A percentile compares a stretch with the other conserved stretches of the same genome.
phyloP scores from a whole-genome alignment of 2,797 vertebrate species.

The Potorous gilbertii region DNA sequence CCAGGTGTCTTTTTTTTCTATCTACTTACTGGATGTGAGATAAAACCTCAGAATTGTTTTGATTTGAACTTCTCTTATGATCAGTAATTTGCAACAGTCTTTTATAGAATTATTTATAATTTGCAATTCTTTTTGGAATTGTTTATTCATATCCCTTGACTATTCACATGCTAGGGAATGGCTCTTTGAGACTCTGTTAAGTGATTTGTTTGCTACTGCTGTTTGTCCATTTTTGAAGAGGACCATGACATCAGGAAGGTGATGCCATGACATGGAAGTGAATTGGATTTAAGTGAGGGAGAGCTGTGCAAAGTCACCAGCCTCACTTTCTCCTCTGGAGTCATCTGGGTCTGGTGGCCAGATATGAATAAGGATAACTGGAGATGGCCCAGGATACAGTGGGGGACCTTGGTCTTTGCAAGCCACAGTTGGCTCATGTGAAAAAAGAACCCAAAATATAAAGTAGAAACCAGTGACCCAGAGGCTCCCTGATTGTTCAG shows the following conservation, averaged over 20 bases:
- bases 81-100: not conserved
- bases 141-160: not conserved
- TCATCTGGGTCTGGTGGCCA: no score
- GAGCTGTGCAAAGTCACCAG: no score
- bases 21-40: not conserved
- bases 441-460: not conserved
- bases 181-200: not conserved
- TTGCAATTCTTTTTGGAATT: no score
- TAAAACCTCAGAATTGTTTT: not conserved
- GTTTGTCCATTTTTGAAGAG: no score
- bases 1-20: not conserved
- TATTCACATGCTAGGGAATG: not conserved
- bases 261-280: no score
- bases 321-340: no score
- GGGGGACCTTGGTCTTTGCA: no score
- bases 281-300: no score
- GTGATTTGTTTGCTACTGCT: not conserved
- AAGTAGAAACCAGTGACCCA: not conserved
- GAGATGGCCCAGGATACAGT: no score
- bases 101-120: not conserved
- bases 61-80: not conserved
- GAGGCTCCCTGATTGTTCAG: not conserved
- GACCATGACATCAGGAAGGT: no score
- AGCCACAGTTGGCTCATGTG: not conserved
- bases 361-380: no score